A percentile compares a stretch with the other conserved stretches of the same genome.
Conservation (phyloP, 2,113 vertebrate genomes). For the Hemiprocne comata region DNA sequence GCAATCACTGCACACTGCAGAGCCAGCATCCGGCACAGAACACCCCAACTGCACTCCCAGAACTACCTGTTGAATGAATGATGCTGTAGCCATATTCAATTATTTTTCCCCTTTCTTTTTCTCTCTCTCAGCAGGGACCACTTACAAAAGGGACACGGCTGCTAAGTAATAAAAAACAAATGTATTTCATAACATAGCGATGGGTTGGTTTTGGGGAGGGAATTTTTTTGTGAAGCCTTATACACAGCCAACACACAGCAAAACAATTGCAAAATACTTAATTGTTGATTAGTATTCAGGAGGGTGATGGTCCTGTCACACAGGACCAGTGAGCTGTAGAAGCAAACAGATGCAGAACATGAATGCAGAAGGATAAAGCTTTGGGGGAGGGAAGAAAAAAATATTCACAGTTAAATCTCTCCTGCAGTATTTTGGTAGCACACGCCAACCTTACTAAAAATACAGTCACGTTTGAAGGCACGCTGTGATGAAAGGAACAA, state of each 20-base stretch:
- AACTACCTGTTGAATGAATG: not conserved
- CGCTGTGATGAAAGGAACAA: constrained; percentile 21
- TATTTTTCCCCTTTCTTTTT: not conserved
- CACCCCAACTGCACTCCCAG: not conserved
- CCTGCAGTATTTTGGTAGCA: not conserved
- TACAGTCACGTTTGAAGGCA: not conserved
- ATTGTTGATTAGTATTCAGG: not conserved
- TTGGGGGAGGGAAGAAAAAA: not conserved
- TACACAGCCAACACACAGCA: not conserved
- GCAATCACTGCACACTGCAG: not conserved
- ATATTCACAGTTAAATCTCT: not conserved
- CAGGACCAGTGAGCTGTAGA: not conserved
- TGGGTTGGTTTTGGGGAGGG: not conserved
- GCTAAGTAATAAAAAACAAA: not conserved
- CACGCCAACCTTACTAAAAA: not conserved
- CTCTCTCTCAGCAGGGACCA: not conserved
- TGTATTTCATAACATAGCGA: not conserved
- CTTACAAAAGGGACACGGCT: not conserved
- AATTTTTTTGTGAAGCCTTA: not conserved
- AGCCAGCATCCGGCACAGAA: not conserved
- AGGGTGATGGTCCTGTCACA: not conserved
- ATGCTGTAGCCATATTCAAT: not conserved
- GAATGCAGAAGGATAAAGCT: not conserved
- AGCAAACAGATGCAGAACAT: not conserved
- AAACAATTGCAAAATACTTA: not conserved